Evolutionary conservation across 2,797 vertebrate species (phyloP).

Genomic region (Enteromius treurensis): DNA sequence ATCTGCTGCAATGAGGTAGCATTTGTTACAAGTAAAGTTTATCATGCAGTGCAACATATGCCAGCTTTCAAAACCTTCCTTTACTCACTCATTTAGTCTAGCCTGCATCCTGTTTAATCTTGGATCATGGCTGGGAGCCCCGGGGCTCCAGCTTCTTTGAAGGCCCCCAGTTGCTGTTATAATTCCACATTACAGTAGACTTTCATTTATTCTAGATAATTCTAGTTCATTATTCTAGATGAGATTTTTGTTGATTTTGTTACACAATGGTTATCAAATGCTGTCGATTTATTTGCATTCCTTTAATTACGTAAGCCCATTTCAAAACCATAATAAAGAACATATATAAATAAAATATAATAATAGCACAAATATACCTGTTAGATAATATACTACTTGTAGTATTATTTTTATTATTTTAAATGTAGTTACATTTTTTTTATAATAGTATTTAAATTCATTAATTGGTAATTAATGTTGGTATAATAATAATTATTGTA

Average conservation of each 20-base stretch:
- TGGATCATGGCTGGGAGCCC: slow-evolving; percentile 65
- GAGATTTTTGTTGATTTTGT: not conserved
- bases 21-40: slow-evolving; percentile 27
- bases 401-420: not conserved
- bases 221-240: not conserved
- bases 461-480: too few relatives aligned
- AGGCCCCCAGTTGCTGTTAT: slow-evolving; percentile 61
- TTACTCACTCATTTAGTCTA: slow-evolving; percentile 65
- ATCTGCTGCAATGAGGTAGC: not conserved
- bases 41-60: slow-evolving; percentile 30
- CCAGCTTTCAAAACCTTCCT: slow-evolving; percentile 51
- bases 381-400: not conserved
- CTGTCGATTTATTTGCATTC: not conserved
- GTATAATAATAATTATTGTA: not conserved
- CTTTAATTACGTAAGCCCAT: not conserved
- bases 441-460: not conserved
- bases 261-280: not conserved
- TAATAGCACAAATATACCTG: not conserved
- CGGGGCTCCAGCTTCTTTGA: not conserved
- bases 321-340: not conserved
- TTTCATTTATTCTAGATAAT: not conserved
- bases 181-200: not conserved
- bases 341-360: not conserved
- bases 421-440: not conserved
- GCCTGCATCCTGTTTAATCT: slow-evolving; percentile 62